Percentiles rank a stretch among this genome's conserved stretches.
These are phyloP conservation scores for Phylloscopus collybita DNA, from an alignment of 2,797 vertebrate species.

Conservation along the genomic window DNA sequence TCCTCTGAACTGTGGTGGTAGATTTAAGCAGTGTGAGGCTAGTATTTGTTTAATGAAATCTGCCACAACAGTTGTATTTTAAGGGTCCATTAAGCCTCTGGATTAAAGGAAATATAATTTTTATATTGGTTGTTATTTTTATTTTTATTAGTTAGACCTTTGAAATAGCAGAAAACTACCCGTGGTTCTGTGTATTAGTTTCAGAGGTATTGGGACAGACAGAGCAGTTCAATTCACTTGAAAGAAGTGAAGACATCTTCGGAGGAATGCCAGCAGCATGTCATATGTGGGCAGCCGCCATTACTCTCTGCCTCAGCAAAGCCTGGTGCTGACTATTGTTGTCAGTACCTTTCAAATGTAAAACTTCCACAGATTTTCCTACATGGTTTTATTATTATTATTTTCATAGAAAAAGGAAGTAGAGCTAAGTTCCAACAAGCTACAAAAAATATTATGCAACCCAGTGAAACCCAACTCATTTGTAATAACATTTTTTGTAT, in stretches of 20 bases:
- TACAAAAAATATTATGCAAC: background rate
- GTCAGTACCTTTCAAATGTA: background rate
- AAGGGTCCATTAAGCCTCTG: background rate
- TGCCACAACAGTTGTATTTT: background rate
- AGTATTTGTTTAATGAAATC: background rate
- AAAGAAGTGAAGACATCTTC: background rate
- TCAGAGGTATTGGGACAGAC: background rate
- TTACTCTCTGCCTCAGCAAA: background rate
- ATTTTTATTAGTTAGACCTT: background rate
- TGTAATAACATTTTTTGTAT: background rate
- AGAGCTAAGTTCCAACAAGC: background rate
- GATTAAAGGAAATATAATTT: background rate
- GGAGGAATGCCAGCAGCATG: background rate
- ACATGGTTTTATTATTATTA: background rate
- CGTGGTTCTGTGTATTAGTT: background rate
- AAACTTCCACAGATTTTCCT: background rate
- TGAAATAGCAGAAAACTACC: background rate
- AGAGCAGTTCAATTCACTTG: background rate
- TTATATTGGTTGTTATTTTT: background rate
- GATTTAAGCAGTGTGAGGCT: background rate
- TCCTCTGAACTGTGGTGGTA: background rate
- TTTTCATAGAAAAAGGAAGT: background rate
- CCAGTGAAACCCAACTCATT: background rate
- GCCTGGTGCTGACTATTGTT: background rate
- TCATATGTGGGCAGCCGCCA: background rate